These are phyloP conservation scores for Phallusia fumigata DNA, from an alignment of 23 tunicate species.

Conservation along the genomic window DNA sequence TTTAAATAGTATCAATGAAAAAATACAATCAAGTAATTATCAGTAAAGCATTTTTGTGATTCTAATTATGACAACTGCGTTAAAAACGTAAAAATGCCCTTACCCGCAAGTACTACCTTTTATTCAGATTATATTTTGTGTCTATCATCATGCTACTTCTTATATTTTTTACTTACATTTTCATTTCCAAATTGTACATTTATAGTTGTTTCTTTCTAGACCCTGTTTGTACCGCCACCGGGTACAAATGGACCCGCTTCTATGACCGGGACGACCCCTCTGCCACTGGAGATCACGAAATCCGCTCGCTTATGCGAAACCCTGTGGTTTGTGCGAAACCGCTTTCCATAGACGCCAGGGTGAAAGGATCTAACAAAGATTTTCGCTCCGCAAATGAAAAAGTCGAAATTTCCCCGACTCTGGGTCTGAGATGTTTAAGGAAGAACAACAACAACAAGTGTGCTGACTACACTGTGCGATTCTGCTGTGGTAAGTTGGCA, in stretches of 20 bases:
- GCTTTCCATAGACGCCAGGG: background rate
- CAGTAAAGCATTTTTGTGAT: no score
- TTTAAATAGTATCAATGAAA: no score
- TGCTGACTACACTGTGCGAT: background rate
- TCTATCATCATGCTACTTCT: no score
- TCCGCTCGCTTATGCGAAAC: background rate
- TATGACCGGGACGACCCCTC: slow-evolving; percentile 11
- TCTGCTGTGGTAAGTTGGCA: background rate
- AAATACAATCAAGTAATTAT: no score
- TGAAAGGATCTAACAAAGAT: background rate
- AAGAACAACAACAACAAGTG: background rate
- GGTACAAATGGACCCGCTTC: background rate
- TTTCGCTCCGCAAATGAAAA: background rate
- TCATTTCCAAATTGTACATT: no score
- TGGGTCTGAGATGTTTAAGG: background rate
- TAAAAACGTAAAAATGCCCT: no score
- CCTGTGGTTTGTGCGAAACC: background rate
- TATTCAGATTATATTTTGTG: no score
- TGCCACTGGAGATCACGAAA: background rate
- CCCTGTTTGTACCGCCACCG: background rate
- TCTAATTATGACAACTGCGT: no score
- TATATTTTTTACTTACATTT: no score
- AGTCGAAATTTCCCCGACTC: background rate
- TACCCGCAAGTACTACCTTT: no score
- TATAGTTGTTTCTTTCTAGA: background rate